Evolutionary conservation across 2,888 invertebrate species (phyloP), one percentile per base, ranked within the genome.

Genomic region (Pocota personata): DNA sequence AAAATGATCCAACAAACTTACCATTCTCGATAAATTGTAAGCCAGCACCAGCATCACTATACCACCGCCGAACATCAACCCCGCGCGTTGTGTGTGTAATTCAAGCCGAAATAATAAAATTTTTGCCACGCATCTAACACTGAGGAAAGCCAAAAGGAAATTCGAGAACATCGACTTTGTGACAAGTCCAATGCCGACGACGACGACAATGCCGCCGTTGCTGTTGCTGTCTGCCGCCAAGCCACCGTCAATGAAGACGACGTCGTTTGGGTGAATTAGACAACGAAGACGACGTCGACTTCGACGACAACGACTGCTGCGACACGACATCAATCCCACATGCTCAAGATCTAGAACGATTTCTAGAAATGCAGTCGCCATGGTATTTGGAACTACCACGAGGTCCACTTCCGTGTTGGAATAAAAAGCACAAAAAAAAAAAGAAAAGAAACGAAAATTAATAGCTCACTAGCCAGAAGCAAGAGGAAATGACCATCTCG

Each of bases 241-340:
- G 48, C 57, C 58, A 78, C 43, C 55, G 24, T 77, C 83, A 67
- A 66, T 66, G 82, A 77, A 77, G 86, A 77, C 71, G 67, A 64
- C 75, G 40, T 72, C 58, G 40, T 72, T 62, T 64, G 40, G 12
- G 21, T 46, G 40, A 58, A 62, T 57, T 58, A 72, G 72, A 66
- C 73, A 66, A 66, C 75, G 50, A 66, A 30, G 58, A 46, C 71
- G 30, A 69, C 48, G 60, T 48, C 58, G 52, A 55, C 80, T 50
- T 46, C 43, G 57, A 69, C 43, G 58, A 69, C 66, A 62, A 58
- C 84, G 55, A 79, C 69, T 75, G 57, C 58, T 60, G 71, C 67
- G 69, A 72, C 84, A 86, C 80, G 84, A 86, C 84, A 86, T 86
- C 84, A 86, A 86, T 86, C 84, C 84, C 84, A 86, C 84, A 86